Conservation (phyloP, 1,140 invertebrate genomes). For the Rhysida immarginata region DNA sequence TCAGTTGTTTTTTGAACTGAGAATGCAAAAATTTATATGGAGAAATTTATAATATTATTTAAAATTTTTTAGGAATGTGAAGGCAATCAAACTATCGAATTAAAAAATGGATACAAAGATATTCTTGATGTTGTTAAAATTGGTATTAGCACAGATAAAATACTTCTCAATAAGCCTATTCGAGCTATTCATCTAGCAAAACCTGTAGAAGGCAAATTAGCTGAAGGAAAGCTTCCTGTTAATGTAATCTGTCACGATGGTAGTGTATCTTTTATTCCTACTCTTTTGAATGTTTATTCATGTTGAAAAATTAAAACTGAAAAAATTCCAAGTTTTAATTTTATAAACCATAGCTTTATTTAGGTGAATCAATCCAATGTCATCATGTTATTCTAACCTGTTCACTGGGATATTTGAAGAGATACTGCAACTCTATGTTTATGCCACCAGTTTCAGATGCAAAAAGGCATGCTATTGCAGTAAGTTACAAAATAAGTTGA, state of each 20-base stretch:
- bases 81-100: conserved; percentile 23
- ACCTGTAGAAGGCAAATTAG: not conserved
- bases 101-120: conserved; percentile 23
- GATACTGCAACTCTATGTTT: conserved; percentile 33
- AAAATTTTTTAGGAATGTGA: conserved; percentile 17
- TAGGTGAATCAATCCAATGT: conserved; percentile 16
- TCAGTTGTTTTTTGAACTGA: too few species aligned
- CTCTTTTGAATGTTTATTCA: too few species aligned
- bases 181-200: not conserved
- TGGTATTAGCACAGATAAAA: not conserved
- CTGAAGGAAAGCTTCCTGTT: not conserved
- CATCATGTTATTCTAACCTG: conserved; percentile 47
- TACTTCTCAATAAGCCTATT: not conserved
- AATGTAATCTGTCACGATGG: not conserved
- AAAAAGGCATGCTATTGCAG: conserved; percentile 26
- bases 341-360: too few species aligned
- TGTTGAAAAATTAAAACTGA: too few species aligned
- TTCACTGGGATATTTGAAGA: conserved; percentile 49
- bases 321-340: too few species aligned
- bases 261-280: too few species aligned
- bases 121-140: conserved; percentile 18
- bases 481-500: too few species aligned
- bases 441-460: conserved; percentile 36
- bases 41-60: too few species aligned
- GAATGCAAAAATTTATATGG: too few species aligned